Evolutionary conservation across 1,140 invertebrate species (phyloP), one percentile per base, ranked within the genome.

Genomic region (Thaumatotibia leucotreta): DNA sequence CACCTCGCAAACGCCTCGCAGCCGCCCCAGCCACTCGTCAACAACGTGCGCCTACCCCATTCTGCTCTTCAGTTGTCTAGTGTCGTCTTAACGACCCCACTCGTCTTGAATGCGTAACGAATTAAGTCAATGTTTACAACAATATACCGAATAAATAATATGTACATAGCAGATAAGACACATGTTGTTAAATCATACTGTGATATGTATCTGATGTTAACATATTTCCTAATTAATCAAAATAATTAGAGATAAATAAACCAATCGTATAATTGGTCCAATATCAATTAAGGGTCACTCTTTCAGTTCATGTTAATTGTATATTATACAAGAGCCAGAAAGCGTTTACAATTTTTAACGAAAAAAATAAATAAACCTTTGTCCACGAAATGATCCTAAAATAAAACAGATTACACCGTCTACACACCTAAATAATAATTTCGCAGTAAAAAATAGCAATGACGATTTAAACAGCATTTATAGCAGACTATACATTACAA

Each of bases 31-130:
- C 39, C 39, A 45, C 39, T 10, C 52, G 4, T 14, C 52, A 58
- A 58, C 52, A 58, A 52, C 50, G 50, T 52, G 50, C 50, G 39
- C 39, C 20, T 45, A 45, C 39, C 39, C 39, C 39, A 45, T 45
- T 45, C 39, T 10, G 39, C 17, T 45, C 39, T 17, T n/a, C 39
- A 20, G 14, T 45, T 45, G 6, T 58, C 52, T 58, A 23, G 24
- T 31, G 10, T 29, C 52, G 11, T 45, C 39, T 27, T 9, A 39
- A 58, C 24, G n/a, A 27, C 52, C n/a, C 52, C 52, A 31, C 52
- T 31, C 52, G 52, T 8, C 52, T 45, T 45, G 8, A 45, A 45
- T 20, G 17, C 39, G 20, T 9, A 20, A 45, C 39, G 5, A 45
- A 39, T 39, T 39, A 39, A 17, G n/a, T 17, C 39, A 45, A 45